Conservation (phyloP, 2,797 vertebrate species). For the Antrozous pallidus region DNA sequence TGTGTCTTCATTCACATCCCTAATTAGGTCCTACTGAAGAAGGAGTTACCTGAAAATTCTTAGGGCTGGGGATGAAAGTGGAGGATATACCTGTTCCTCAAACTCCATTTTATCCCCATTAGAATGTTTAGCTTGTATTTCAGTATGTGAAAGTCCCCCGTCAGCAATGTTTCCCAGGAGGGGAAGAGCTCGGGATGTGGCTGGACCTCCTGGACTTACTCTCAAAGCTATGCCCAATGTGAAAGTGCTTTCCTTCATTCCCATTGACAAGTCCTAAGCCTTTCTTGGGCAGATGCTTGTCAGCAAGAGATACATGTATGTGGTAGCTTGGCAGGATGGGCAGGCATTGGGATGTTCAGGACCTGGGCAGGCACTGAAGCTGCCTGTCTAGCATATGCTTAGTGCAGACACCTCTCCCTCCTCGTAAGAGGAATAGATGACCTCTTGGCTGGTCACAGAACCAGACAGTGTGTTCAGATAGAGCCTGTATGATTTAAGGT, state of each 20-base stretch:
- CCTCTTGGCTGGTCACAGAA: neutral
- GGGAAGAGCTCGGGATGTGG: neutral
- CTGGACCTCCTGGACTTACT: neutral
- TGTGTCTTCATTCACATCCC: neutral
- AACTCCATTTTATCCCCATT: neutral
- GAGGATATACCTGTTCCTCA: neutral
- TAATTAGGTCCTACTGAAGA: neutral
- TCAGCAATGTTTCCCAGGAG: neutral
- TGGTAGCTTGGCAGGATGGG: neutral
- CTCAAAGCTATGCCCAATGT: neutral
- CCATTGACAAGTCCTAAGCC: neutral
- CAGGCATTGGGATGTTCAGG: neutral
- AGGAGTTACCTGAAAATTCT: neutral
- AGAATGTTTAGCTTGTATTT: neutral
- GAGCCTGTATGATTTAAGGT: neutral
- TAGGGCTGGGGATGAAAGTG: neutral
- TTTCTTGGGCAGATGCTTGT: neutral
- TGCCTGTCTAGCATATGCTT: neutral
- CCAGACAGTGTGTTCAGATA: neutral
- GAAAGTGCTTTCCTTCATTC: constrained; percentile 10
- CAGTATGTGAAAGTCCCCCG: neutral
- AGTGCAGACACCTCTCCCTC: neutral
- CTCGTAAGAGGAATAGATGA: neutral
- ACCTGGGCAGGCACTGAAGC: neutral
- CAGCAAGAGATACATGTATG: neutral